Percentiles rank a stretch among this genome's conserved stretches.
phyloP scores from a whole-genome alignment of 1,140 invertebrate genomes.

The Nasonia longicornis region DNA sequence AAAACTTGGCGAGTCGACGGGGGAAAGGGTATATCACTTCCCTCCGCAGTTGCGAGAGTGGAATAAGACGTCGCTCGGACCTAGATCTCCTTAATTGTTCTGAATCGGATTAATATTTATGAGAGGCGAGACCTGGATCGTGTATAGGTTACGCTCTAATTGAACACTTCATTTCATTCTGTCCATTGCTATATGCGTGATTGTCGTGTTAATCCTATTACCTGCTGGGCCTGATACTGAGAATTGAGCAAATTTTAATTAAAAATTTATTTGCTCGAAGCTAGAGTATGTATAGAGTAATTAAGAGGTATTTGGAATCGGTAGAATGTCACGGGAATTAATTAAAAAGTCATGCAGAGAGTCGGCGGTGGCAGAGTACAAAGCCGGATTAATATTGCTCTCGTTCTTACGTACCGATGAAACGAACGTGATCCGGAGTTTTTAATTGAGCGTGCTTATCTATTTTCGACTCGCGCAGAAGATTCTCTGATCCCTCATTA shows the following conservation, averaged over 20 bases:
- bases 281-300: not conserved
- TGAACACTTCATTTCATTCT: not conserved
- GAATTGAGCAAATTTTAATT: not conserved
- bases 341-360: not conserved
- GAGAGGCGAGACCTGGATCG: not conserved
- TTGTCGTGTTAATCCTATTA: no score
- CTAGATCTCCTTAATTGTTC: conserved; percentile 21
- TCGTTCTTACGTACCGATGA: not conserved
- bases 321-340: not conserved
- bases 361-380: not conserved
- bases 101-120: conserved; percentile 18
- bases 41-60: not conserved
- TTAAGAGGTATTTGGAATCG: not conserved
- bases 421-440: not conserved
- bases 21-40: not conserved
- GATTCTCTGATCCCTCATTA: no score
- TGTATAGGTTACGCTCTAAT: not conserved
- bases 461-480: no score
- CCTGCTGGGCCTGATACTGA: no score
- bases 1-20: not conserved
- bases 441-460: not conserved
- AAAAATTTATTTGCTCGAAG: not conserved
- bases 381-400: not conserved
- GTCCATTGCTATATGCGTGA: no score
- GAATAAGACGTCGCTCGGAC: not conserved